Percentiles rank a stretch among this genome's conserved stretches.
Conservation (phyloP, 2,797 vertebrate species). For the Enteromius paludinosus region DNA sequence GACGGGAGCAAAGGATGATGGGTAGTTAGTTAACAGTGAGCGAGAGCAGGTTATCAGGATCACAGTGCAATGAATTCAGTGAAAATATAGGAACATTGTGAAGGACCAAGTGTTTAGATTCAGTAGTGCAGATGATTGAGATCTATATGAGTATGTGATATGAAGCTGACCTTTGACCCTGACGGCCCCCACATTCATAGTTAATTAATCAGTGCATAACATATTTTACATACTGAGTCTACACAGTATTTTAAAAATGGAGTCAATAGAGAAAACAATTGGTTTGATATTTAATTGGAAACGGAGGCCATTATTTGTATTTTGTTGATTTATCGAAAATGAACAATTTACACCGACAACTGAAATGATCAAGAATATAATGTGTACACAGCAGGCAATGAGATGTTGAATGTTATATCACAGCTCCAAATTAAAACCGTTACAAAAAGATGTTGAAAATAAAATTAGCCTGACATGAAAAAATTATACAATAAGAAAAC, state of each 20-base stretch:
- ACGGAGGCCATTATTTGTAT: background rate
- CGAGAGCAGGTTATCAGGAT: slow-evolving; percentile 64
- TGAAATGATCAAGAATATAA: background rate
- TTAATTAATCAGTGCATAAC: background rate
- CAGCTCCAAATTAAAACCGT: background rate
- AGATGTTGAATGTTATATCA: background rate
- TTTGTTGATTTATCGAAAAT: background rate
- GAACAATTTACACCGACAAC: background rate
- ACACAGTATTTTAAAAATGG: background rate
- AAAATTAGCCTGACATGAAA: background rate
- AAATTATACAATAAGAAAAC: background rate
- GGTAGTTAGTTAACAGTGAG: slow-evolving; percentile 72
- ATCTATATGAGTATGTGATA: background rate
- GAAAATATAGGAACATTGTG: background rate
- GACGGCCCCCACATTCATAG: background rate
- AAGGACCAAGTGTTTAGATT: slow-evolving; percentile 10
- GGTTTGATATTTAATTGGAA: background rate
- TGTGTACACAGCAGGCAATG: background rate
- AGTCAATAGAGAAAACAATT: background rate
- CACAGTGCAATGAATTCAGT: slow-evolving; percentile 51
- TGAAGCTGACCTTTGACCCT: slow-evolving; percentile 6
- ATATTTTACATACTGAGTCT: background rate
- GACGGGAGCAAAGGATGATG: slow-evolving; percentile 74
- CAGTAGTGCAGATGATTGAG: background rate
- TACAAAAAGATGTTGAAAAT: background rate